These are phyloP conservation scores for Strix uralensis DNA, from an alignment of 2,113 vertebrate species.

Conservation along the genomic window DNA sequence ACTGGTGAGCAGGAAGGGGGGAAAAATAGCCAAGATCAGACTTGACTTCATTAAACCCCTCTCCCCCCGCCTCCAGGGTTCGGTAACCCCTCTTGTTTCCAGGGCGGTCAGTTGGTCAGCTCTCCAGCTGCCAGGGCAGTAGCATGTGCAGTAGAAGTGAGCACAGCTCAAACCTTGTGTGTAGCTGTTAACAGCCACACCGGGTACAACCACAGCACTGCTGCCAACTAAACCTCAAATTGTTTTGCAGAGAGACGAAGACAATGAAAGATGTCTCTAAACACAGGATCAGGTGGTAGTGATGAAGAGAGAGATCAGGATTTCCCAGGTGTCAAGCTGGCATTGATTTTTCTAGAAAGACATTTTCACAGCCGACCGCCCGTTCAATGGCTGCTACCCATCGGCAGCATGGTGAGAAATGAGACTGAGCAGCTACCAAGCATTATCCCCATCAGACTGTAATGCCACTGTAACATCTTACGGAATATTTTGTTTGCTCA, in stretches of 20 bases:
- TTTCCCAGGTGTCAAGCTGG: neutral
- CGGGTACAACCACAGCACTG: neutral
- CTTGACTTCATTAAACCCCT: neutral
- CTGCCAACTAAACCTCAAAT: neutral
- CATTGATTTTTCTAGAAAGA: neutral
- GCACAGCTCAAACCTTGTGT: neutral
- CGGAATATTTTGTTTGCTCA: neutral
- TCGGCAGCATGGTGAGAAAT: neutral
- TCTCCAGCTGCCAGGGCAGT: neutral
- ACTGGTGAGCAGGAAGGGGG: neutral
- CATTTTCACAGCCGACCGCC: neutral
- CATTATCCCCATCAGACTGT: neutral
- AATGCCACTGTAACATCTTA: neutral
- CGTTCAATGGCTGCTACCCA: neutral
- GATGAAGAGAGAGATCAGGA: neutral
- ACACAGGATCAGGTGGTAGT: neutral
- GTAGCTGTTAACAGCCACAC: neutral
- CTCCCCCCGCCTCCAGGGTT: neutral
- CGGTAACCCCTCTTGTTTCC: neutral
- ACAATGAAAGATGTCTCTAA: neutral
- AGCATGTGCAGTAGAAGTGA: rapidly evolving
- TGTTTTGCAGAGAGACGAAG: neutral
- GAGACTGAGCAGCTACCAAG: neutral
- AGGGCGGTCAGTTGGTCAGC: neutral
- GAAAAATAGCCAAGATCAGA: neutral